These are phyloP conservation scores for Ectropis grisescens DNA, from an alignment of 1,140 invertebrate species.

Conservation along the genomic window DNA sequence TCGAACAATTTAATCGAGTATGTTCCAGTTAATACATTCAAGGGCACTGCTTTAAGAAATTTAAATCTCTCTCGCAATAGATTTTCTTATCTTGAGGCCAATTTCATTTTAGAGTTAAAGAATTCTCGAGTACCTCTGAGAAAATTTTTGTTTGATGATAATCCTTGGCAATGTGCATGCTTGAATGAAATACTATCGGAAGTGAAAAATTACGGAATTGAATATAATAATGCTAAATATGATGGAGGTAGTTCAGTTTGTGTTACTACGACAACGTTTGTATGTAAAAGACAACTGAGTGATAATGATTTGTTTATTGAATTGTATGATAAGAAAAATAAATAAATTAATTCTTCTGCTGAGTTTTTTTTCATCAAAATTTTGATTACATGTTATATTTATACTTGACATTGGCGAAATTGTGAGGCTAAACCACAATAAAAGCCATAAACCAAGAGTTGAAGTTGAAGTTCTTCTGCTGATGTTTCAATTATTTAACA, in stretches of 20 bases:
- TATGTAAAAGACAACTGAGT: too few species aligned
- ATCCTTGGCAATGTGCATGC: slow-evolving; percentile 56
- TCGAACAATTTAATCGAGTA: slow-evolving; percentile 31
- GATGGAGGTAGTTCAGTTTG: slow-evolving; percentile 24
- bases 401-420: too few species aligned
- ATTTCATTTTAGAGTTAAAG: slow-evolving; percentile 43
- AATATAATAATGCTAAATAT: slow-evolving; percentile 31
- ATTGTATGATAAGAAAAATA: too few species aligned
- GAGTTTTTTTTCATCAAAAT: too few species aligned
- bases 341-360: too few species aligned
- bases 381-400: too few species aligned
- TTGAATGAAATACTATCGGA: slow-evolving; percentile 34
- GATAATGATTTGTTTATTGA: too few species aligned
- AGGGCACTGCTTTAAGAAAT: slow-evolving; percentile 15
- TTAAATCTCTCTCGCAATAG: not conserved
- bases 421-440: too few species aligned
- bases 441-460: too few species aligned
- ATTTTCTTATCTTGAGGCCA: slow-evolving; percentile 42
- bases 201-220: slow-evolving; percentile 26
- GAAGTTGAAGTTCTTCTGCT: too few species aligned
- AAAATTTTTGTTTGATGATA: slow-evolving; percentile 43
- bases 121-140: slow-evolving; percentile 34
- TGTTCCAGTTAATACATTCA: slow-evolving; percentile 37
- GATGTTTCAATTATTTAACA: too few species aligned
- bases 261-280: slow-evolving; percentile 21